Base-by-base conservation (phyloP, 2,888 invertebrate species). In the Lochmaea crataegi region DNA sequence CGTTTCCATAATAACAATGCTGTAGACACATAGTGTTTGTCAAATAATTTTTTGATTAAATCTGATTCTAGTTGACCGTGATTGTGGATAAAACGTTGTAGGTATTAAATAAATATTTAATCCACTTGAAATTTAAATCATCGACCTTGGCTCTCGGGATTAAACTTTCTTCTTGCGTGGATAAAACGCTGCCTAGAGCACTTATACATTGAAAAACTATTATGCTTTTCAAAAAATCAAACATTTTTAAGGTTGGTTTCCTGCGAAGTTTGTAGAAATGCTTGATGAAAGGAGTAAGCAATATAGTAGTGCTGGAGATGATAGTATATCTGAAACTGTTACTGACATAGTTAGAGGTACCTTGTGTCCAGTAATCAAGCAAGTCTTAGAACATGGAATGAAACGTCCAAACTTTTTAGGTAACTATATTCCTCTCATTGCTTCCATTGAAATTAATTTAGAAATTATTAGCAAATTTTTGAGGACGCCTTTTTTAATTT, bases 311-410 rank as follows among this genome's bases (percentile, higher is more conserved):
- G 96, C 96, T 42, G 99, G 99, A 6, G 99, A 99, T 88, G 99
- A 99, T 87, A 94, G 96, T 26, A 96, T 99, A 18, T 96, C 96
- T 58, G 98, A 98, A 88, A 95, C 95, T 69, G 96, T 99, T 51
- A 98, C 98, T 3, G 98, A 99, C 88, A 90, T 99, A 74, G 98
- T 98, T 18, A 90, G 99, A 80, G 99, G 98, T 75, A 94, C 94
- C 53, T 89, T 99, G 65, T 97, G 97, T 80, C 96, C 98, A 32
- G 94, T 96, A 57, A 90, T 99, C 73, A 98, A 98, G 88, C 93
- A 96, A 83, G 95, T 99, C 65, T 90, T 99, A 69, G 94, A 97
- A 83, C 97, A 98, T 88, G 98, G 98, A 70, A 95, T 99, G 91
- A 96, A 94, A 84, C 91, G 94, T 79, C 96, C 98, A 3, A 92